These are phyloP conservation scores for Ascidia mentula DNA, from an alignment of 23 tunicate species.

Conservation along the genomic window DNA sequence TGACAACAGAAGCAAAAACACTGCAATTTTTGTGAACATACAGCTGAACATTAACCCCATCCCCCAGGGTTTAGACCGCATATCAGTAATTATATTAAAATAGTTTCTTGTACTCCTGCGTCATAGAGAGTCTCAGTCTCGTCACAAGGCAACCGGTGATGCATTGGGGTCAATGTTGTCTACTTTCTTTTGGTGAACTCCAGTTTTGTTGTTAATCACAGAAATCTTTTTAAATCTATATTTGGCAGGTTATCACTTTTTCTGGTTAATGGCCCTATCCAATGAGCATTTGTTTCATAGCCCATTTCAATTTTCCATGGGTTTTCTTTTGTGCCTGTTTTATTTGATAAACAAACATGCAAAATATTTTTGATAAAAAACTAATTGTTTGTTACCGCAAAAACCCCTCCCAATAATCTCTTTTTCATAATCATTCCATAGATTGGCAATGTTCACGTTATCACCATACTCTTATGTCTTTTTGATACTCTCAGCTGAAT, in stretches of 20 bases:
- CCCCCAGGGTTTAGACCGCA: too few species aligned
- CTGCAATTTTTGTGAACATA: too few species aligned
- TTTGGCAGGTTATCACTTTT: neutral
- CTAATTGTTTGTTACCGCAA: neutral
- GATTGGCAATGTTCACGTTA: neutral
- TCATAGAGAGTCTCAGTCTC: too few species aligned
- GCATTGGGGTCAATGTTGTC: too few species aligned
- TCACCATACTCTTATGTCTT: neutral
- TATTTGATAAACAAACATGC: neutral
- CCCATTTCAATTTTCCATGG: conserved; percentile 1
- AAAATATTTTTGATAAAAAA: neutral
- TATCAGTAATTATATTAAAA: too few species aligned
- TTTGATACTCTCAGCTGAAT: neutral
- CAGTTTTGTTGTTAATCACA: neutral
- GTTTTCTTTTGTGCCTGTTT: neutral
- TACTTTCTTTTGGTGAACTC: too few species aligned
- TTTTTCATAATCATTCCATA: conserved; percentile 21
- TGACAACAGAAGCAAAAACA: too few species aligned
- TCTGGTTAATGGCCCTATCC: neutral
- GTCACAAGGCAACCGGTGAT: too few species aligned
- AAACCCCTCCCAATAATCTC: conserved; percentile 13
- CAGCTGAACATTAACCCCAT: too few species aligned
- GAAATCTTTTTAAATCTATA: conserved; percentile 12
- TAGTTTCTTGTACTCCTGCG: too few species aligned
- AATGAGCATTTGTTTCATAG: conserved; percentile 13